These are phyloP conservation scores for Drosophila kambysellisi DNA, from an alignment of 2,888 invertebrate species.

Conservation along the genomic window DNA sequence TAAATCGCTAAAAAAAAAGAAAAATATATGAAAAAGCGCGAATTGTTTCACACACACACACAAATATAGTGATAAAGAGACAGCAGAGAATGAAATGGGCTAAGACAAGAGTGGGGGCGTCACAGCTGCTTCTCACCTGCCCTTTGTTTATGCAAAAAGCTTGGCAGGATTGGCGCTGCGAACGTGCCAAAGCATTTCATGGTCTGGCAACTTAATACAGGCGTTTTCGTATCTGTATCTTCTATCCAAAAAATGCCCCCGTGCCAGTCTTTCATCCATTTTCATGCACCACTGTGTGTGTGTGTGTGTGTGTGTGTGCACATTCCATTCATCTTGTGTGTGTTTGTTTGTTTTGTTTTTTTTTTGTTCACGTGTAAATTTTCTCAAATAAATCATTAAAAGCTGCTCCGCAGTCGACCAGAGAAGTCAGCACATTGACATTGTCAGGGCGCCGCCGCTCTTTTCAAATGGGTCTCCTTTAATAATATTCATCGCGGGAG, in stretches of 20 bases:
- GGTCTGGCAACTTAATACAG: constrained; percentile 84
- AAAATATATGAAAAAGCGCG: constrained; percentile 74
- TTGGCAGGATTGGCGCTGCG: constrained; percentile 78
- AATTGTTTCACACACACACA: constrained; percentile 60
- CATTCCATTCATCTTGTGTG: constrained; percentile 62
- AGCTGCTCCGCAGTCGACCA: constrained; percentile 54
- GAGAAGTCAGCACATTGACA: constrained; percentile 72
- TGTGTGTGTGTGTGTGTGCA: constrained; percentile 18
- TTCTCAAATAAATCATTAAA: constrained; percentile 82
- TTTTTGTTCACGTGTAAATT: constrained; percentile 78
- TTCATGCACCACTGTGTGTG: constrained; percentile 10
- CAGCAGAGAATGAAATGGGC: constrained; percentile 7
- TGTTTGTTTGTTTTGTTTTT: constrained; percentile 43
- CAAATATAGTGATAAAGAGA: background rate
- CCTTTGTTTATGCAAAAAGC: constrained; percentile 81
- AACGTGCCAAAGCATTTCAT: constrained; percentile 84
- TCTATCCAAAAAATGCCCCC: constrained; percentile 41
- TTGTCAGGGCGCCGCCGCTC: constrained; percentile 63
- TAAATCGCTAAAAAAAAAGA: constrained; percentile 82
- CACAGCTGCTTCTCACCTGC: constrained; percentile 36
- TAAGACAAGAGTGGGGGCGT: background rate
- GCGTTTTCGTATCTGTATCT: constrained; percentile 52
- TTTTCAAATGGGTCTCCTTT: constrained; percentile 64
- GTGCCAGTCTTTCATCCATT: constrained; percentile 26
- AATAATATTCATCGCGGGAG: constrained; percentile 79